A percentile compares a stretch with the other conserved stretches of the same genome.
These are phyloP conservation scores for Toxotes chatareus DNA, from an alignment of 2,113 vertebrate species.

Conservation along the genomic window DNA sequence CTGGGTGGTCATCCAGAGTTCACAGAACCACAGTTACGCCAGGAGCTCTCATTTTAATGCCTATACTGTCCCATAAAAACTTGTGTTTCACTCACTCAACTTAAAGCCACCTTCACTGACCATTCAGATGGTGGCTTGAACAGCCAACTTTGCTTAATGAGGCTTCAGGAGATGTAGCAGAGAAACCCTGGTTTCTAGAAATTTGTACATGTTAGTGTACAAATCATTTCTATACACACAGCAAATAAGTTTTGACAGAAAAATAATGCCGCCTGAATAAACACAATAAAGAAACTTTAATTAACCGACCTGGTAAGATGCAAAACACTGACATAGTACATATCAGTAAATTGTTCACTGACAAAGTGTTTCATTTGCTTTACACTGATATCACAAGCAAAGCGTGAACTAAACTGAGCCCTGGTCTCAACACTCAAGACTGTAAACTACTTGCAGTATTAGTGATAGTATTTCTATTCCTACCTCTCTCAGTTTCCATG, in stretches of 20 bases:
- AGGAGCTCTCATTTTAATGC: not conserved
- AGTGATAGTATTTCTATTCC: not conserved
- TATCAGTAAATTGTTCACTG: not conserved
- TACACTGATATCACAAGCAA: not conserved
- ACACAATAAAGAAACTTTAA: not conserved
- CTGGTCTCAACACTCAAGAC: not conserved
- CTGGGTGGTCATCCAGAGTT: not conserved
- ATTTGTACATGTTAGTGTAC: not conserved
- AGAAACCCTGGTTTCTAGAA: not conserved
- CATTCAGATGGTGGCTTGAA: not conserved
- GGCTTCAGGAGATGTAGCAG: not conserved
- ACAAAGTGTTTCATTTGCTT: not conserved
- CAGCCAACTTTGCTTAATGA: not conserved
- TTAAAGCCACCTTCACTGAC: not conserved
- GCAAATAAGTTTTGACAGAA: conserved; percentile 7
- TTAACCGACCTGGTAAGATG: not conserved
- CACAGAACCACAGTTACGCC: not conserved
- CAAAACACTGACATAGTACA: not conserved
- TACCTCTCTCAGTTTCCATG: not conserved
- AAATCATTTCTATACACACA: not conserved
- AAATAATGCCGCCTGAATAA: not conserved
- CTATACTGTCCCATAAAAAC: not conserved
- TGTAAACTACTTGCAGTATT: no score
- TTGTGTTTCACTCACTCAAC: not conserved
- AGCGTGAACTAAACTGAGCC: not conserved